Evolutionary conservation across 2,113 vertebrate species (phyloP), one percentile per base, ranked within the genome.

Genomic region (Phrynosoma platyrhinos): DNA sequence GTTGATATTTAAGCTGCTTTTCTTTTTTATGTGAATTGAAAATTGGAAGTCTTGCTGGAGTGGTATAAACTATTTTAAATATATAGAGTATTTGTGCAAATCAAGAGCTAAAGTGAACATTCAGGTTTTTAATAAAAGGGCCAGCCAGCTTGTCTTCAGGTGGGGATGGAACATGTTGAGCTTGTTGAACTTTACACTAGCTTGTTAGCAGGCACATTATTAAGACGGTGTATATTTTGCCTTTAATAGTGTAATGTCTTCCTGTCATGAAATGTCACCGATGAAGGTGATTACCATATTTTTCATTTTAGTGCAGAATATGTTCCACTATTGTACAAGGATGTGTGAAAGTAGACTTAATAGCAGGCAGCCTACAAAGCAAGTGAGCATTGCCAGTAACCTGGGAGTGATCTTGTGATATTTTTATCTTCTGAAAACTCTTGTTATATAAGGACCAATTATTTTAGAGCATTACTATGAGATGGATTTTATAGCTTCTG

Each of bases 181-280:
- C 72, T 62, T 62, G 58, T 62, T 18, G 58, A 62, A 62, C 58
- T 62, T 62, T 16, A 62, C 58, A 62, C 58, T 16, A 71, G 32
- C 69, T 72, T 58, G 47, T 84, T 75, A 36, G 13, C n/a, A 58
- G 47, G 30, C 47, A 58, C 9, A n/a, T 72, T 76, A 75, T 25
- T 74, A 62, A 66, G 27, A 3, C 32, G 23, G 25, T 75, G 74
- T 47, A 27, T 77, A 77, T 85, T 18, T 16, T 77, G 27, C 40
- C 64, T 47, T 47, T 47, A 68, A 32, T 64, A 66, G 36, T 52
- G 58, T 30, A 36, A 20, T 30, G 62, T 30, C 21, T 74, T 71
- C 82, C 80, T 84, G 82, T 58, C 69, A 62, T 88, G 62, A 55
- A 27, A 42, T 78, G 42, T 79, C 47, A 69, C 14, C 52, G 25